A percentile compares a stretch with the other conserved stretches of the same genome.
phyloP scores from a whole-genome alignment of 2,797 vertebrate species.

The Hozukius guyotensis region DNA sequence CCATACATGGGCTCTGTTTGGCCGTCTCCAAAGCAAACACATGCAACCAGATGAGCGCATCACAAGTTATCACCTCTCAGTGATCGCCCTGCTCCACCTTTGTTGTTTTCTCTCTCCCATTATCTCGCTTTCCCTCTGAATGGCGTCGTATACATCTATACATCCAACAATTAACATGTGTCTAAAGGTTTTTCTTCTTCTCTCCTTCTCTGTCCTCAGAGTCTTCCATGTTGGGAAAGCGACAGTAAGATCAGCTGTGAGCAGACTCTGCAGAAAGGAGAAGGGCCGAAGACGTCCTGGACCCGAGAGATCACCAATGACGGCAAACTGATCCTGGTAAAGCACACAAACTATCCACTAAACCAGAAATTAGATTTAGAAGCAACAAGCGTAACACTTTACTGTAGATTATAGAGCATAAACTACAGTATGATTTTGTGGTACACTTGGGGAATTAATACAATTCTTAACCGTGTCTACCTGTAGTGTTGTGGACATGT shows the following conservation, averaged over 20 bases:
- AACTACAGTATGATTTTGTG: neutral
- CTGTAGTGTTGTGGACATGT: neutral
- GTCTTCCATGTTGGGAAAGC: slow-evolving; percentile 86
- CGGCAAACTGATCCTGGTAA: slow-evolving; percentile 90
- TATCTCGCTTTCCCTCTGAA: neutral
- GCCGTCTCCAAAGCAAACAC: slow-evolving; percentile 80
- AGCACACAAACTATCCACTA: neutral
- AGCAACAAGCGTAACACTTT: neutral
- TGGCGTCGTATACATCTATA: neutral
- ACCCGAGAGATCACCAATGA: slow-evolving; percentile 91
- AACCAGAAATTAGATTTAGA: neutral
- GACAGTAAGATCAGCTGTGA: slow-evolving; percentile 91
- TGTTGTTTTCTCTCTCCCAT: slow-evolving; percentile 23
- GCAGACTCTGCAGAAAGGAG: slow-evolving; percentile 90
- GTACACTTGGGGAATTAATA: neutral
- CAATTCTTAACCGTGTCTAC: neutral
- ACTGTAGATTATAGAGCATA: neutral
- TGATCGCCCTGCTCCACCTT: slow-evolving; percentile 21
- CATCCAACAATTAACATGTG: neutral
- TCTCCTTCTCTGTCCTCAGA: slow-evolving; percentile 55
- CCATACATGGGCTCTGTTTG: slow-evolving; percentile 60
- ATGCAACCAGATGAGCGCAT: slow-evolving; percentile 60
- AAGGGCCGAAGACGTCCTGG: slow-evolving; percentile 93
- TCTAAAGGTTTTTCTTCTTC: neutral
- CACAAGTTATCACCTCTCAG: slow-evolving; percentile 63